Conservation (phyloP, 2,888 invertebrate genomes). For the Synergus itoensis region DNA sequence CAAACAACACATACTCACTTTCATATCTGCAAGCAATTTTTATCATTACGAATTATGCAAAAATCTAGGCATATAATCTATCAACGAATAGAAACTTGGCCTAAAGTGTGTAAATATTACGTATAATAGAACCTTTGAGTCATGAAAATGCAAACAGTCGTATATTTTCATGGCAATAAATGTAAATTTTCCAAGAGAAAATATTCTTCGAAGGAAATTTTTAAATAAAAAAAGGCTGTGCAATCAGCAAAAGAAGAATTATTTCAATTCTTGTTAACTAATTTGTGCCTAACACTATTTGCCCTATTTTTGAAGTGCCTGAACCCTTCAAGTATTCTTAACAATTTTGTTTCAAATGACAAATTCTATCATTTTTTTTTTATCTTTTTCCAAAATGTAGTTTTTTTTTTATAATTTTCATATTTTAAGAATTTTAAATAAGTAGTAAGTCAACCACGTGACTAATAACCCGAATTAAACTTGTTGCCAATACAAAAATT, state of each 20-base stretch:
- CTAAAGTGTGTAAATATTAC: conserved; percentile 9
- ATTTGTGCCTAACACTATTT: neutral
- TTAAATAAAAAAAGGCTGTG: neutral
- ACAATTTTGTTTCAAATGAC: too few relatives aligned
- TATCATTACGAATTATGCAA: conserved; percentile 19
- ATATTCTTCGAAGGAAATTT: neutral
- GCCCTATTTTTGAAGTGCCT: neutral
- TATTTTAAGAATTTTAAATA: neutral
- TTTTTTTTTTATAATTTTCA: neutral
- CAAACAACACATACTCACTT: conserved; percentile 30
- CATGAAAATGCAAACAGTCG: conserved; percentile 33
- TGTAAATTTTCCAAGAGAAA: neutral
- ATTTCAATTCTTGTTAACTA: neutral
- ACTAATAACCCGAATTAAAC: neutral
- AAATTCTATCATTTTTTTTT: too few relatives aligned
- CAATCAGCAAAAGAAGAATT: neutral
- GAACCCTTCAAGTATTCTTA: neutral
- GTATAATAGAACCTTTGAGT: conserved; percentile 16
- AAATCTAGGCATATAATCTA: conserved; percentile 31
- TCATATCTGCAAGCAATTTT: conserved; percentile 16
- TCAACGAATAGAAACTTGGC: conserved; percentile 20
- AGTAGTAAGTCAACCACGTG: neutral
- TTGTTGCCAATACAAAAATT: neutral
- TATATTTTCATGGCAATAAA: conserved; percentile 32
- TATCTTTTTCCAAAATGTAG: neutral